Evolutionary conservation across 2,113 vertebrate genomes (phyloP), one percentile per base, ranked within the genome.

Genomic region (Uropsilus gracilis): DNA sequence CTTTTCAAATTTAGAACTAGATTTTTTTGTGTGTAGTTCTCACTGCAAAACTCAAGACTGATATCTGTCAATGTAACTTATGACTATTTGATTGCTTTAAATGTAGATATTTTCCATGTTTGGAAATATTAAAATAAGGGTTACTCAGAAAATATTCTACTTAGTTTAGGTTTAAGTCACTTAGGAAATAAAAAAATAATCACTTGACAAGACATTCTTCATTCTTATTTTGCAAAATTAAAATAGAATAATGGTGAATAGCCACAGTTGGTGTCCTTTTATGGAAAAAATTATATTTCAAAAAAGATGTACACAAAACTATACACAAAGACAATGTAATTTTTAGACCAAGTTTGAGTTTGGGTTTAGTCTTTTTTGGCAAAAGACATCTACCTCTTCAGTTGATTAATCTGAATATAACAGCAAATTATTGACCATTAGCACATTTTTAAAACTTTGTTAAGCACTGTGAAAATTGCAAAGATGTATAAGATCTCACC

Each of bases 1-100:
- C 24, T 83, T 83, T 89, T 85, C n/a, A 73, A 64, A 64, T 73
- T 91, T 53, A 72, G 91, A 93, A 30, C 11, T 76, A 77, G 50
- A 72, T 61, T 84, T 94, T 83, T 76, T 50, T 53, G 61, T 9
- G 7, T 61, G 32, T 48, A 30, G 7, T 81, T 81, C 61, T 90
- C 34, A 90, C 57, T 84, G 61, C 12, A 59, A n/a, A 91, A 87
- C 20, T 80, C 44, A 80, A 71, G 53, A 20, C 37, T 94, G 50
- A 53, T 66, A 7, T 59, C 53, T 89, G 68, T n/a, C 0, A 37
- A 20, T 10, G 72, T 6, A 95, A 28, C 59, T 46, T 50, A 10
- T 86, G 68, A 61, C 6, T 24, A 42, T 66, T 44, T 95, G 68
- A 66, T 17, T 80, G 7, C 11, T 80, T 92, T 92, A 22, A 61